Evolutionary conservation across 2,888 invertebrate species (phyloP).

Genomic region (Conomelus anceps): DNA sequence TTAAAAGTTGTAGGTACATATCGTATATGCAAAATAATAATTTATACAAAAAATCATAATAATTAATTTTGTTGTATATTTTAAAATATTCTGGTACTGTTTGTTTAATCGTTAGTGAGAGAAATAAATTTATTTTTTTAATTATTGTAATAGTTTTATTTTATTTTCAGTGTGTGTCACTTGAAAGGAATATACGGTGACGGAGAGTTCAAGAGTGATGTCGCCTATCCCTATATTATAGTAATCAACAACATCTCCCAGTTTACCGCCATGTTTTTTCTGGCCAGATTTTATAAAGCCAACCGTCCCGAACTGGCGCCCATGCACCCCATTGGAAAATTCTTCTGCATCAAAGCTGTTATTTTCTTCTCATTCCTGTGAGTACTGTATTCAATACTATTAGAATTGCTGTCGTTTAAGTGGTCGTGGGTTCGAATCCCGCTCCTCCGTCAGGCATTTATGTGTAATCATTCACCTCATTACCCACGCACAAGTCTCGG

Average conservation of each 20-base stretch:
- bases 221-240: slow-evolving; percentile 85
- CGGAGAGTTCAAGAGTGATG: slow-evolving; percentile 76
- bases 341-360: slow-evolving; percentile 93
- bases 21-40: too few species aligned
- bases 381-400: slow-evolving; percentile 44
- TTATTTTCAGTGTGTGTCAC: slow-evolving; percentile 67
- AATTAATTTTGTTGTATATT: too few species aligned
- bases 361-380: slow-evolving; percentile 98
- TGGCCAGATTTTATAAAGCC: slow-evolving; percentile 88
- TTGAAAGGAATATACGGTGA: slow-evolving; percentile 80
- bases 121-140: too few species aligned
- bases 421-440: too few species aligned
- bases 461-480: too few species aligned
- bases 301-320: slow-evolving; percentile 79
- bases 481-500: too few species aligned
- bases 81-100: too few species aligned
- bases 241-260: slow-evolving; percentile 87
- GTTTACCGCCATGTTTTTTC: slow-evolving; percentile 92
- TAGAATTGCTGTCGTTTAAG: neutral
- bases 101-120: too few species aligned
- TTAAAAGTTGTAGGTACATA: too few species aligned
- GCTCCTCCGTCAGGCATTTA: too few species aligned
- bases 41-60: too few species aligned
- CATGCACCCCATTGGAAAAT: slow-evolving; percentile 91
- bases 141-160: slow-evolving; percentile 18